Evolutionary conservation across 2,888 invertebrate genomes (phyloP), one percentile per base, ranked within the genome.

Genomic region (Ennomos erosarius): DNA sequence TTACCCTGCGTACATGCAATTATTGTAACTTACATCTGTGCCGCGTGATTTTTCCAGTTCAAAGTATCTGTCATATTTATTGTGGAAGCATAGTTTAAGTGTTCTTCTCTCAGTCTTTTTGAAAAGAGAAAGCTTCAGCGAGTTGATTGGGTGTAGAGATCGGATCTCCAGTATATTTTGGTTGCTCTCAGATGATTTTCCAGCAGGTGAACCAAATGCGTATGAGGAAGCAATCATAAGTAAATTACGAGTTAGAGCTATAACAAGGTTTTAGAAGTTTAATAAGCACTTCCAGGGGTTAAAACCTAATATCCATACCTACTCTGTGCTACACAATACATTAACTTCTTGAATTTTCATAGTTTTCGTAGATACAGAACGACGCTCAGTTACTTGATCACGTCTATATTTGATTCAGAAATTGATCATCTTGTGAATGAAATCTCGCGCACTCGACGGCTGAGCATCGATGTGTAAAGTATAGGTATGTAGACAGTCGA

Each of bases 11-110:
- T 36, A 13, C 38, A 50, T n/a, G 16, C 35, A 48, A 10, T 16
- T 34, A 10, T 16, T 34, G 13, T n/a, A 44, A 47, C 58, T 65
- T 84, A 94, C 94, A 75, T 91, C 90, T 69, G 91, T 92, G 59
- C 93, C 93, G 8, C 93, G 82, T 66, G 93, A 92, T 1, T 94
- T 94, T 0, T 94, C 95, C 60, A 96, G 87, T 81, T 96, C 96
- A 79, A 95, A 96, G 82, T 95, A 95, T 70, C 93, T 87, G 0
- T 92, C 85, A 59, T 85, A 78, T 36, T 87, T 87, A 45, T 92
- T 87, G 62, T 87, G 87, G 57, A 93, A 88, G 37, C 80, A 82
- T 1, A 95, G 93, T 82, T 95, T 95, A 63, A 96, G 83, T 0
- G 94, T 92, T 74, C 93, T 93, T 34, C 95, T 88, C 40, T 82